phyloP scores from a whole-genome alignment of 2,113 vertebrate species.

The Naja naja region DNA sequence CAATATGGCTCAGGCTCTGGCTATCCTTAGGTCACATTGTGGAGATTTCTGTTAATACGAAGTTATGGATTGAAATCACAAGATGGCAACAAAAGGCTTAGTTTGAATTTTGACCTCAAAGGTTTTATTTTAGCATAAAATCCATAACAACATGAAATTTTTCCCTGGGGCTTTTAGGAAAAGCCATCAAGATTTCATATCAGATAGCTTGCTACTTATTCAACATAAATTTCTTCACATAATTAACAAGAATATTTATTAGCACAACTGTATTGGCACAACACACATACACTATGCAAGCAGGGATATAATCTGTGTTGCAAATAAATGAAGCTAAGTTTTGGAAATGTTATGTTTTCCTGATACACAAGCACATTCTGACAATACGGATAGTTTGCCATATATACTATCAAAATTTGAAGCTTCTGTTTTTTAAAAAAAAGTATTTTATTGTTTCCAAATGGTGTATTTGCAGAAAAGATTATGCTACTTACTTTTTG shows the following conservation, averaged over 20 bases:
- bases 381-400: not conserved
- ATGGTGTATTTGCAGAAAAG: slow-evolving; percentile 20
- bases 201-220: not conserved
- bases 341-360: not conserved
- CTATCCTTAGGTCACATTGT: not conserved
- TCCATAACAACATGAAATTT: not conserved
- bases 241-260: not conserved
- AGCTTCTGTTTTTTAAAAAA: not conserved
- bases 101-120: rapidly evolving
- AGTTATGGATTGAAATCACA: slow-evolving; percentile 23
- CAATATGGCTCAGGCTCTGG: not conserved
- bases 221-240: slow-evolving; percentile 16
- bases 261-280: not conserved
- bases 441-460: slow-evolving; percentile 12
- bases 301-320: not conserved
- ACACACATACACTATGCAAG: not conserved
- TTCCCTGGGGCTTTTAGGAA: not conserved
- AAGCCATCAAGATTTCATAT: not conserved
- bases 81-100: slow-evolving; percentile 59
- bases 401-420: not conserved
- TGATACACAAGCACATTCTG: not conserved
- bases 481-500: slow-evolving; percentile 69
- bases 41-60: not conserved
- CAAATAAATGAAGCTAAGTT: not conserved
- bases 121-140: not conserved